Percentiles rank a stretch among this genome's conserved stretches.
Evolutionary conservation across 1,140 invertebrate species (phyloP).

Genomic region (Tribolium castaneum): DNA sequence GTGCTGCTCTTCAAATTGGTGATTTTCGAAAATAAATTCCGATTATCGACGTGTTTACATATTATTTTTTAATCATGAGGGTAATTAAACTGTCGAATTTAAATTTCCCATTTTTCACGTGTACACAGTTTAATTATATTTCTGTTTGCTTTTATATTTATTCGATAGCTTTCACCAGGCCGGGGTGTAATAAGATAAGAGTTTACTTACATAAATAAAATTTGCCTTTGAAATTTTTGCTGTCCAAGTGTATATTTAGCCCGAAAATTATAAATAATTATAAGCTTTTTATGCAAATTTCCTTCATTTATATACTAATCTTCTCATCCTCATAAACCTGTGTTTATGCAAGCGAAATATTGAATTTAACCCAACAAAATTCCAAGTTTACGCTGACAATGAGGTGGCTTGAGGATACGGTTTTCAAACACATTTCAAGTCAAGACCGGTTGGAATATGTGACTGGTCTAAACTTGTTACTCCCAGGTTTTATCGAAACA

Average conservation of each 20-base stretch:
- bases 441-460: not conserved
- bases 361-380: conserved; percentile 17
- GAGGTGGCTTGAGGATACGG: not conserved
- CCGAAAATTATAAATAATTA: not conserved
- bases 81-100: not conserved
- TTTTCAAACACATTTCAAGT: not conserved
- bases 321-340: not conserved
- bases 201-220: not conserved
- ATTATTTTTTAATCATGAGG: not conserved
- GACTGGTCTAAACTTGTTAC: not conserved
- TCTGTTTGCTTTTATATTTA: not conserved
- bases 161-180: not conserved
- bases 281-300: conserved; percentile 18
- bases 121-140: not conserved
- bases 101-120: not conserved
- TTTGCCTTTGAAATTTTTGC: not conserved
- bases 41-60: not conserved
- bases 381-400: not conserved
- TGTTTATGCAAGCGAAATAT: conserved; percentile 18
- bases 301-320: conserved; percentile 5
- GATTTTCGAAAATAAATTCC: too few species aligned
- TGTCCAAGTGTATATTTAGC: not conserved
- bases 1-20: not conserved
- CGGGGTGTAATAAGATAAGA: not conserved
- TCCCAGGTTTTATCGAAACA: not conserved